These are phyloP conservation scores for Pangasianodon gigas DNA, from an alignment of 2,113 vertebrate genomes.

Conservation along the genomic window DNA sequence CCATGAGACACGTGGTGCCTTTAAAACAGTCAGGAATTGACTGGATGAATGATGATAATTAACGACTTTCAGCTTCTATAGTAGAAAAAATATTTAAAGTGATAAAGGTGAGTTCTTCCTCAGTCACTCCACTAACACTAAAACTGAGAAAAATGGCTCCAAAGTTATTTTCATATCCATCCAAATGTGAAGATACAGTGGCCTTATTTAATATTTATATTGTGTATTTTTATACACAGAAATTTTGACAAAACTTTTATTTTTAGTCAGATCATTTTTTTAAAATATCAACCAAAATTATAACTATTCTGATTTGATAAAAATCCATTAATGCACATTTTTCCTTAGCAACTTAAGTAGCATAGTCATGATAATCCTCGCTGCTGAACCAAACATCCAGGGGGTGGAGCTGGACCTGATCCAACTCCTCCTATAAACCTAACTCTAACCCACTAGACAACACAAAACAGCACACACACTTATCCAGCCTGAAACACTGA, in stretches of 20 bases:
- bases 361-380: not conserved
- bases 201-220: constrained; percentile 10
- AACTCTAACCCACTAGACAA: not conserved
- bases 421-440: not conserved
- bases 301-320: not conserved
- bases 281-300: not conserved
- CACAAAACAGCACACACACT: not conserved
- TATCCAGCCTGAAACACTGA: not conserved
- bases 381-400: not conserved
- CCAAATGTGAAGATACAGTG: not conserved
- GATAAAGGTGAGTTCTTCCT: not conserved
- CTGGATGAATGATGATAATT: not conserved
- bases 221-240: not conserved
- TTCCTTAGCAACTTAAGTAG: not conserved
- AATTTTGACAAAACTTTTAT: not conserved
- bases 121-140: not conserved
- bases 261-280: not conserved
- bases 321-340: not conserved
- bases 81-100: not conserved
- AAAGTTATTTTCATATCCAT: not conserved
- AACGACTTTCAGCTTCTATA: not conserved
- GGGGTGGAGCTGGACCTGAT: not conserved
- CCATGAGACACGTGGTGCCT: not conserved
- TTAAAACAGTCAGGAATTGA: not conserved
- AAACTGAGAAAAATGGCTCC: too few relatives aligned